These are phyloP conservation scores for Bugulina stolonifera DNA, from an alignment of 2,888 invertebrate genomes.

Conservation along the genomic window DNA sequence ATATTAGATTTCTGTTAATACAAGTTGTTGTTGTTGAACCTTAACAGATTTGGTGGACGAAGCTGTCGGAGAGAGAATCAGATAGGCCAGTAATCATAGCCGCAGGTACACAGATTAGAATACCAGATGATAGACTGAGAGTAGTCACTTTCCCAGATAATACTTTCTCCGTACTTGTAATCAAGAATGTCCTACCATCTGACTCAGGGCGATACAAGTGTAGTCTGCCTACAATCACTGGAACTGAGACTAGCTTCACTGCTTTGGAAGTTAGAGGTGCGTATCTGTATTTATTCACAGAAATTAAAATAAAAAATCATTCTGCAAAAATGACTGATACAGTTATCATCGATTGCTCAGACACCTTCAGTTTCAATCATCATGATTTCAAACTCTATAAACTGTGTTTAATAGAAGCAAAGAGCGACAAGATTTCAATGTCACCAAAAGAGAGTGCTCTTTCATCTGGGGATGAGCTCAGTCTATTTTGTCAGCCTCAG, in stretches of 20 bases:
- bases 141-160: conserved; percentile 26
- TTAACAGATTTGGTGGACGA: conserved; percentile 27
- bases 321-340: too few relatives aligned
- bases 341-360: too few relatives aligned
- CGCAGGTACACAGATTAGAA: conserved; percentile 25
- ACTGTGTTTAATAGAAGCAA: background rate
- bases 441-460: conserved; percentile 5
- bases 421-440: conserved; percentile 12
- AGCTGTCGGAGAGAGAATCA: background rate
- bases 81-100: conserved; percentile 14
- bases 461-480: conserved; percentile 22
- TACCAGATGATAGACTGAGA: conserved; percentile 23
- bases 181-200: background rate
- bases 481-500: conserved; percentile 23
- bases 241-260: conserved; percentile 4
- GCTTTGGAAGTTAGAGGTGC: conserved; percentile 21
- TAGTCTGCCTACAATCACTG: conserved; percentile 24
- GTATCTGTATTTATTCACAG: too few relatives aligned
- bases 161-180: conserved; percentile 24
- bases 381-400: too few relatives aligned
- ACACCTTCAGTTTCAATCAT: too few relatives aligned
- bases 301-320: too few relatives aligned
- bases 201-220: conserved; percentile 24
- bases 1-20: too few relatives aligned
- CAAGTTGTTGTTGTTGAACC: too few relatives aligned